Evolutionary conservation across 2,888 invertebrate species (phyloP).

Genomic region (Conus canariensis): DNA sequence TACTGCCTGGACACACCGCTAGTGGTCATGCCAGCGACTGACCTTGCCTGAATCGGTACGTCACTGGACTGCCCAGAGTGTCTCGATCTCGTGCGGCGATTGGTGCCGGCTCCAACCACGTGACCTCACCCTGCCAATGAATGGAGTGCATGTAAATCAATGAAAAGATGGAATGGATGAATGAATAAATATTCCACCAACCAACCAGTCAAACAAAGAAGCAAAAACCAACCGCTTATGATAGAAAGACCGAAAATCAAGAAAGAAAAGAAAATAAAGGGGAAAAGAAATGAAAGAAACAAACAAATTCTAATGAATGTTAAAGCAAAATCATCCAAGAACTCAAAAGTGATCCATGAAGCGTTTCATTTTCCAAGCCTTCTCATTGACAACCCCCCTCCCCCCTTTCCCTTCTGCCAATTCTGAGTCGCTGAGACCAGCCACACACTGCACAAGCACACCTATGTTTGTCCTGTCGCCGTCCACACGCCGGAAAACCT

Average conservation of each 20-base stretch:
- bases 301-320: background rate
- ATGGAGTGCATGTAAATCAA: background rate
- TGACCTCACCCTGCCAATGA: slow-evolving; percentile 14
- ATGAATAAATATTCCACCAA: background rate
- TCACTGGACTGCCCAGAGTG: slow-evolving; percentile 36
- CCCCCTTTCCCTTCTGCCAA: background rate
- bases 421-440: too few relatives aligned
- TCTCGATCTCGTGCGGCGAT: slow-evolving; percentile 45
- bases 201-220: background rate
- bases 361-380: too few relatives aligned
- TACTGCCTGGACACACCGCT: too few relatives aligned
- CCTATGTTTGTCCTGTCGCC: too few relatives aligned
- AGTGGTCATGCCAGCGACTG: background rate
- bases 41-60: slow-evolving; percentile 42
- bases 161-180: background rate
- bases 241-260: background rate
- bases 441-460: too few relatives aligned
- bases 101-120: slow-evolving; percentile 37
- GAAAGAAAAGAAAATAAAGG: background rate
- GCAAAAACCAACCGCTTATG: background rate
- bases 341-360: too few relatives aligned
- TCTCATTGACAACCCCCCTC: background rate
- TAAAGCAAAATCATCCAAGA: too few relatives aligned
- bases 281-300: background rate
- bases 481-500: background rate